Evolutionary conservation across 2,113 vertebrate species (phyloP).

Genomic region (Cichladusa arquata): DNA sequence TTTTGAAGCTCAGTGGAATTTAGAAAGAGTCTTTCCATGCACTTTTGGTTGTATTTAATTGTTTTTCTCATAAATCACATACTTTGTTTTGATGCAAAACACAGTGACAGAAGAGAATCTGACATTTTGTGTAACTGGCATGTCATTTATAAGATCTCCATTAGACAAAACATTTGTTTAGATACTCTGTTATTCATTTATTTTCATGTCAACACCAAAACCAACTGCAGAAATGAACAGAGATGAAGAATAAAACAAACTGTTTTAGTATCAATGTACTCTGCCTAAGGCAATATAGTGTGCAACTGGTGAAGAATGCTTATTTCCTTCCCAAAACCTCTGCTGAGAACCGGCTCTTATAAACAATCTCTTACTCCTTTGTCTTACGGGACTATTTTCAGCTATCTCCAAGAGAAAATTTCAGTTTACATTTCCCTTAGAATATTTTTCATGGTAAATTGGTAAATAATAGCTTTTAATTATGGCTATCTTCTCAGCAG

Average conservation of each 20-base stretch:
- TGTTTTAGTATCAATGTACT: constrained; percentile 42
- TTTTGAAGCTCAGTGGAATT: constrained; percentile 44
- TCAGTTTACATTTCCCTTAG: neutral
- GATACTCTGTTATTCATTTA: constrained; percentile 60
- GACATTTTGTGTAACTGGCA: constrained; percentile 51
- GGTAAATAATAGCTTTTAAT: neutral
- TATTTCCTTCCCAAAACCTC: constrained; percentile 67
- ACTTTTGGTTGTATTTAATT: constrained; percentile 45
- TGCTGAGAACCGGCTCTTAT: constrained; percentile 41
- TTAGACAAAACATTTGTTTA: constrained; percentile 69
- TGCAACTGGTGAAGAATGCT: constrained; percentile 68
- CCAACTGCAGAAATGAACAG: constrained; percentile 44
- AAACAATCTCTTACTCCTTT: constrained; percentile 45
- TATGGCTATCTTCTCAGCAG: neutral
- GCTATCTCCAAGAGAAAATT: neutral
- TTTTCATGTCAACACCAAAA: constrained; percentile 66
- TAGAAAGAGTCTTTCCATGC: constrained; percentile 19
- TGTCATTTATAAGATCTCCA: constrained; percentile 51
- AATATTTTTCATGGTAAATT: constrained; percentile 5
- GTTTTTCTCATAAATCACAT: constrained; percentile 58
- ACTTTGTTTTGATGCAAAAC: constrained; percentile 60
- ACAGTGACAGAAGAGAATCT: constrained; percentile 36
- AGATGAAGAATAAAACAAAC: constrained; percentile 50
- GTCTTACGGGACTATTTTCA: constrained; percentile 38
- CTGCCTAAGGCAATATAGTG: constrained; percentile 66